phyloP scores from a whole-genome alignment of 2,113 vertebrate species.

The Potamarius usumacintae region DNA sequence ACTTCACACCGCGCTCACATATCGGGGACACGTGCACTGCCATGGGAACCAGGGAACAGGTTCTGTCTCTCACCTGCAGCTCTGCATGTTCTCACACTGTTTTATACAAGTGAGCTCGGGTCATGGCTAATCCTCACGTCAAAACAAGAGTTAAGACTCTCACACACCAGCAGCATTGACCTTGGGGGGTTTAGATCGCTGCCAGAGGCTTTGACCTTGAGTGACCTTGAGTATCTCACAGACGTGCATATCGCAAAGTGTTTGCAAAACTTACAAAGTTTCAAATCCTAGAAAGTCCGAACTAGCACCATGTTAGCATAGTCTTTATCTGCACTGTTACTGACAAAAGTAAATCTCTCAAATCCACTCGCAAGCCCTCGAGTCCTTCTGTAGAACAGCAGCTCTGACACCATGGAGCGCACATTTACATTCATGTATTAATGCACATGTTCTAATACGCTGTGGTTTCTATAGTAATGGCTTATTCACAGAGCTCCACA shows the following conservation, averaged over 20 bases:
- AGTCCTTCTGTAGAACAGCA: neutral
- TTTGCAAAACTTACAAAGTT: constrained; percentile 16
- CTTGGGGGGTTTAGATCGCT: constrained; percentile 73
- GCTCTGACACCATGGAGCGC: neutral
- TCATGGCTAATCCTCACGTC: constrained; percentile 73
- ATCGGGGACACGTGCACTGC: neutral
- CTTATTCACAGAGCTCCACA: too few relatives aligned
- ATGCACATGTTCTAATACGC: neutral
- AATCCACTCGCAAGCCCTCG: neutral
- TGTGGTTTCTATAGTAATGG: neutral
- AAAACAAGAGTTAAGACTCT: constrained; percentile 71
- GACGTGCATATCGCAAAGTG: neutral
- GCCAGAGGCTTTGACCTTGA: constrained; percentile 38
- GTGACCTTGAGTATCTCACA: constrained; percentile 70
- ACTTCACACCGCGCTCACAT: neutral
- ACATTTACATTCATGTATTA: neutral
- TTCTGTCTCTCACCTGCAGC: constrained; percentile 1
- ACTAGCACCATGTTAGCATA: neutral
- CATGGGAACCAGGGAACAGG: neutral
- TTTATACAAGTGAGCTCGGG: constrained; percentile 60
- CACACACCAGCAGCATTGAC: constrained; percentile 72
- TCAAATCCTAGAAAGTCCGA: neutral
- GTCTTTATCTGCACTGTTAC: neutral
- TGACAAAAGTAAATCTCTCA: neutral
- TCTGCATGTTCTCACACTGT: neutral